Conservation (phyloP, 2,113 vertebrate genomes). For the Xerus inauris region DNA sequence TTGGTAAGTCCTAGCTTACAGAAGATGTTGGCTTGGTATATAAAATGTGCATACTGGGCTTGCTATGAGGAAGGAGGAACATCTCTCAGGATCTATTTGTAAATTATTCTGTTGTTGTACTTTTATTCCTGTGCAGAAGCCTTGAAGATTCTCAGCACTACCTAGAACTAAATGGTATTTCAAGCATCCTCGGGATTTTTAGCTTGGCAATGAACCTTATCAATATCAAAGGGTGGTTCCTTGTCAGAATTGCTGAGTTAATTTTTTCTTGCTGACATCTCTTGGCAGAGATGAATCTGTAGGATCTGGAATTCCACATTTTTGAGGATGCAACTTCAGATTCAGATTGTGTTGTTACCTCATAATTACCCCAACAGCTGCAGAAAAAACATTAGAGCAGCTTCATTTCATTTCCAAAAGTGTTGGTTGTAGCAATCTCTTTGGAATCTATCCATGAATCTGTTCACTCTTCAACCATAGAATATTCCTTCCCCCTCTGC, state of each 20-base stretch:
- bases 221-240: background rate
- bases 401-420: background rate
- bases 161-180: background rate
- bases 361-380: background rate
- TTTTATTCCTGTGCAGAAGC: background rate
- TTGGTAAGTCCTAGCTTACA: background rate
- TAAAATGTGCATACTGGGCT: background rate
- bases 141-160: background rate
- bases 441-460: background rate
- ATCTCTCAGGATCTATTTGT: background rate
- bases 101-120: background rate
- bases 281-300: background rate
- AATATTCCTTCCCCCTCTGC: background rate
- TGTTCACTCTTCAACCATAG: background rate
- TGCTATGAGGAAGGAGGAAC: background rate
- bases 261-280: background rate
- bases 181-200: background rate
- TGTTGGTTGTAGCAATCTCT: background rate
- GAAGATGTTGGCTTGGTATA: background rate
- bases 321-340: background rate
- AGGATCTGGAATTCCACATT: background rate
- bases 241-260: background rate
- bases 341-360: background rate
- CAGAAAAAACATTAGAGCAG: background rate
- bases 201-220: background rate